Percentiles rank a stretch among this genome's conserved stretches.
phyloP scores from a whole-genome alignment of 1,140 invertebrate genomes.

The Penaeus chinensis region DNA sequence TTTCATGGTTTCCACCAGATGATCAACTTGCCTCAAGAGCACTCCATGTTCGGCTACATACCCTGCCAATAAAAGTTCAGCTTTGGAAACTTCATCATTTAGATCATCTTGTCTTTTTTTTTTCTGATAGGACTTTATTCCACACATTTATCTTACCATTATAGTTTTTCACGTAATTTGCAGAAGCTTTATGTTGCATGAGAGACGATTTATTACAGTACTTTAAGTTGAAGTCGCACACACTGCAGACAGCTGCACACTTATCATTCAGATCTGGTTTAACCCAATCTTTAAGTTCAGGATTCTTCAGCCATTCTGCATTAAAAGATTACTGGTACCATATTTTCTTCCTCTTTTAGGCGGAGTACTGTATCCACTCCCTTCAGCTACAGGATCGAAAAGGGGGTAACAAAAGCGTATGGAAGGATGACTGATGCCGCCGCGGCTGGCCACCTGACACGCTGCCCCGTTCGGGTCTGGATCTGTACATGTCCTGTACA shows the following conservation, averaged over 20 bases:
- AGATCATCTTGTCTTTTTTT: not conserved
- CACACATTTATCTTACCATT: constrained; percentile 15
- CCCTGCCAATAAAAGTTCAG: constrained; percentile 10
- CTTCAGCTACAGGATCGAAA: not conserved
- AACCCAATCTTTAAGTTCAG: constrained; percentile 25
- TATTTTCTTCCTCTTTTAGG: constrained; percentile 11
- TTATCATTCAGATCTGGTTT: constrained; percentile 32
- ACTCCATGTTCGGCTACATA: constrained; percentile 35
- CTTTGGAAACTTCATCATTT: constrained; percentile 23
- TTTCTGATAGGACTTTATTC: constrained; percentile 7
- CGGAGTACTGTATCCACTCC: not conserved
- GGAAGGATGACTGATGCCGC: no score
- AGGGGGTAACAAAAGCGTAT: not conserved
- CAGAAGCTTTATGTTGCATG: constrained; percentile 15
- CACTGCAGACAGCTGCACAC: constrained; percentile 1
- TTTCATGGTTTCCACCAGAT: constrained; percentile 33
- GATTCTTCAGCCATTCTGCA: not conserved
- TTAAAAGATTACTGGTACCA: constrained; percentile 27
- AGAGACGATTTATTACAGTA: constrained; percentile 35
- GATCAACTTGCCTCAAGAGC: constrained; percentile 27
- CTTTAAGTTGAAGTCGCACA: constrained; percentile 29
- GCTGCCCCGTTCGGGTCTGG: no score
- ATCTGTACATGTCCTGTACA: no score
- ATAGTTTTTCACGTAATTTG: constrained; percentile 40
- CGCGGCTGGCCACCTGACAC: no score